Base-by-base conservation (phyloP, 2,888 invertebrate species). In the Chorisops tibialis region DNA sequence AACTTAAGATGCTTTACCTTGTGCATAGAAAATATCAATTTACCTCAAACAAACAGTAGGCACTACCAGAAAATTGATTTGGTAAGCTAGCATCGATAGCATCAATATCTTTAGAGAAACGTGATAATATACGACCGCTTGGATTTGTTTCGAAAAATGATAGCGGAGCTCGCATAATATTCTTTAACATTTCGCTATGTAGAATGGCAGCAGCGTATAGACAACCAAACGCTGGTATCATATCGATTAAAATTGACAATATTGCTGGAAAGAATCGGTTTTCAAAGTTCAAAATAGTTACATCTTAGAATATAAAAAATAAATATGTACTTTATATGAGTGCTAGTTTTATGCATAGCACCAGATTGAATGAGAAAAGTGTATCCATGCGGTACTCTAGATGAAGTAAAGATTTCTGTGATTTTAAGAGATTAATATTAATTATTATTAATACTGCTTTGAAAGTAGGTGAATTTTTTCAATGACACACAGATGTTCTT, bases 131-230 rank as follows among this genome's bases (percentile, higher is more conserved):
- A 63, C 87, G 79, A 69, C 86, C 86, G 63, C 79, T 67, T 38
- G 86, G 87, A 48, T 85, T 86, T 47, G 82, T 82, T 72, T 87
- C 86, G 70, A 82, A 85, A 76, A 86, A 84, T 58, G 74, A 71
- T 75, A 84, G 75, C 22, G 84, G 84, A 18, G 79, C 76, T 65
- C 78, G 76, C 62, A 85, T 68, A 62, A 84, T 75, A 64, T 79
- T 79, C 35, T 67, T 62, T 63, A 86, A 72, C 69, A 85, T 69
- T 21, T 69, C 59, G 50, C 69, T 66, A 73, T 82, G 82, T 67
- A 82, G 66, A 4, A 68, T 39, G 11, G 65, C 59, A 39, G 76
- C 72, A 48, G 75, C 78, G 4, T 65, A 68, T 64, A 75, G 67
- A 37, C 68, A 69, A 70, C 86, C 88, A 80, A 88, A 78, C 74